Conservation (phyloP, 2,888 invertebrate species). For the Frankliniella fusca region DNA sequence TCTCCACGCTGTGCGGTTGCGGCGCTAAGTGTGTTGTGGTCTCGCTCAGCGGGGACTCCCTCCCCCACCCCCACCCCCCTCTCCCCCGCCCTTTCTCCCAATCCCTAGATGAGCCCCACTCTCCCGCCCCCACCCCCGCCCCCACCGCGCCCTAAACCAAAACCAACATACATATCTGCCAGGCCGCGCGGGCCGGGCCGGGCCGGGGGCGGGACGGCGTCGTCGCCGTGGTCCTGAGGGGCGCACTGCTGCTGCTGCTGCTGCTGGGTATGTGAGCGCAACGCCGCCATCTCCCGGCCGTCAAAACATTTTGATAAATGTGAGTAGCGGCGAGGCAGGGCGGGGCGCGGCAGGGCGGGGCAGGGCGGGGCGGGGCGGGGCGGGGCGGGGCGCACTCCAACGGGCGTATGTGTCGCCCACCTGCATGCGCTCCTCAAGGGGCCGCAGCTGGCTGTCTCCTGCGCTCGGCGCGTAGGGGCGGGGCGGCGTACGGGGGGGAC, state of each 20-base stretch:
- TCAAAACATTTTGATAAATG: conserved; percentile 23
- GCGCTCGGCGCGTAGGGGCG: too few relatives aligned
- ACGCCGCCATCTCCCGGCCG: neutral
- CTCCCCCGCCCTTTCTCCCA: neutral
- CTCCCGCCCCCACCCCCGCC: neutral
- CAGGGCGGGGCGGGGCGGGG: neutral
- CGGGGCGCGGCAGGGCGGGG: neutral
- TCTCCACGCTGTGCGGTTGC: neutral
- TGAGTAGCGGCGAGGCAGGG: neutral
- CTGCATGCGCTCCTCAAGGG: too few relatives aligned
- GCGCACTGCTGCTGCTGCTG: too few relatives aligned
- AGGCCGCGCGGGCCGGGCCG: neutral
- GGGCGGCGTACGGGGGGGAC: too few relatives aligned
- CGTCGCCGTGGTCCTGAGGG: neutral
- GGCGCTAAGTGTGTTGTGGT: conserved; percentile 23
- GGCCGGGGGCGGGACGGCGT: neutral
- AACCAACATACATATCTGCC: conserved; percentile 24
- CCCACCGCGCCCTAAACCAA: conserved; percentile 3
- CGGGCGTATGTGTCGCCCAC: too few relatives aligned
- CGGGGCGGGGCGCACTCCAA: neutral
- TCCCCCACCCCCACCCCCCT: neutral
- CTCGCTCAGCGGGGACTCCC: neutral
- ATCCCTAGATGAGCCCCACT: neutral
- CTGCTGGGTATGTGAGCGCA: too few relatives aligned
- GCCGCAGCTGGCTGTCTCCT: too few relatives aligned